Conservation (phyloP, 2,888 invertebrate genomes). For the Steinernema hermaphroditum region DNA sequence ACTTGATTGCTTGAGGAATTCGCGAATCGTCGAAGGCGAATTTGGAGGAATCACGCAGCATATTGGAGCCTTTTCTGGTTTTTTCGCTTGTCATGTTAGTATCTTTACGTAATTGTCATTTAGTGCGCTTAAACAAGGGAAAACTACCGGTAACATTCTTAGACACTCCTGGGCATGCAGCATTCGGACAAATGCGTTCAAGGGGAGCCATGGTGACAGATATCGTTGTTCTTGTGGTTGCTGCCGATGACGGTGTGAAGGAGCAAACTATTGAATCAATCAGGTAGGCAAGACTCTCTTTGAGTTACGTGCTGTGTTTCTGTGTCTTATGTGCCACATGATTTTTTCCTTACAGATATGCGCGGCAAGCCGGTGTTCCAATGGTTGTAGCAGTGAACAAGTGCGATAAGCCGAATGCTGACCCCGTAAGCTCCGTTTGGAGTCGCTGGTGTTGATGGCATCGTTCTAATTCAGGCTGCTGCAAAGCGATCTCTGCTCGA, state of each 20-base stretch:
- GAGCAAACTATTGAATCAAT: slow-evolving; percentile 93
- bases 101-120: slow-evolving; percentile 33
- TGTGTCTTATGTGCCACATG: too few relatives aligned
- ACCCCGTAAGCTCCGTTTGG: slow-evolving; percentile 75
- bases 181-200: slow-evolving; percentile 77
- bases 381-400: slow-evolving; percentile 97
- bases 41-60: slow-evolving; percentile 99
- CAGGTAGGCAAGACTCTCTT: slow-evolving; percentile 41
- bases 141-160: slow-evolving; percentile 78
- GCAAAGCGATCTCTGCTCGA: slow-evolving; percentile 78
- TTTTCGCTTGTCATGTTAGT: slow-evolving; percentile 32
- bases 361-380: slow-evolving; percentile 76
- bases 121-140: slow-evolving; percentile 42
- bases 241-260: slow-evolving; percentile 97
- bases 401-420: slow-evolving; percentile 86
- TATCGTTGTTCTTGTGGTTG: slow-evolving; percentile 80
- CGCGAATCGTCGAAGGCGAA: slow-evolving; percentile 84
- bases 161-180: slow-evolving; percentile 98
- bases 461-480: slow-evolving; percentile 72
- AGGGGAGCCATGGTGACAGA: slow-evolving; percentile 95
- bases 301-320: background rate
- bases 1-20: slow-evolving; percentile 72
- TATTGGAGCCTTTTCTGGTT: slow-evolving; percentile 88
- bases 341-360: slow-evolving; percentile 69
- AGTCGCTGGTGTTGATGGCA: slow-evolving; percentile 15